Evolutionary conservation across 2,113 vertebrate species (phyloP), one percentile per base, ranked within the genome.

Genomic region (Turnix velox): DNA sequence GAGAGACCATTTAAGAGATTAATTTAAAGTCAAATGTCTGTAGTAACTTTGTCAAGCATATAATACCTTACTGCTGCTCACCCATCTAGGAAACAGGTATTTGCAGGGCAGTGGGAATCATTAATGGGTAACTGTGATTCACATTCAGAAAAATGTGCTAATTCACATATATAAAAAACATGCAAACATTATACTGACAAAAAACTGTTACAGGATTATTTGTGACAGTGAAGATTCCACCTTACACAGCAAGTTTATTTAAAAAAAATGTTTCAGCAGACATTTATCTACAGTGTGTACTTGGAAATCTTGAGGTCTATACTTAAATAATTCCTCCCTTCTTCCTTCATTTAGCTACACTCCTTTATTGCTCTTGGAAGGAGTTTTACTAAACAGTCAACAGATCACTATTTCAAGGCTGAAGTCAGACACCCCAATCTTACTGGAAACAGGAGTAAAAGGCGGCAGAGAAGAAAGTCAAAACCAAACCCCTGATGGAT

Each of bases 171-270:
- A 14, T 31, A 42, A 54, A 7, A 65, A 65, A 59, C 4, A 68
- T 10, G 52, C 11, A 54, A 16, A 30, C 18, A 33, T 27, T 75
- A n/a, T 39, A 78, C 28, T 52, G 54, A n/a, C n/a, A 37, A 79
- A 63, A 14, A 75, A 8, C 35, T 7, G 28, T 18, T 3, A 40
- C 12, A 48, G 18, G 17, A 69, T 12, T 18, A 62, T 8, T 12
- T 42, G 40, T 0, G 0, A 69, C 66, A 62, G 17, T 13, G 45
- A 33, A 63, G 18, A 51, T 67, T 72, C 71, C 22, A 28, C 35
- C 22, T 71, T 27, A 7, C 39, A n/a, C 3, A 49, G n/a, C 24
- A 73, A 19, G 9, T 46, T 74, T 90, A 30, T 40, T 24, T 25
- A 25, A 54, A 76, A 74, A 14, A 10, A 6, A 18, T 2, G 63